Evolutionary conservation across 1,140 invertebrate genomes (phyloP).

Genomic region (Drosophila neocordata): DNA sequence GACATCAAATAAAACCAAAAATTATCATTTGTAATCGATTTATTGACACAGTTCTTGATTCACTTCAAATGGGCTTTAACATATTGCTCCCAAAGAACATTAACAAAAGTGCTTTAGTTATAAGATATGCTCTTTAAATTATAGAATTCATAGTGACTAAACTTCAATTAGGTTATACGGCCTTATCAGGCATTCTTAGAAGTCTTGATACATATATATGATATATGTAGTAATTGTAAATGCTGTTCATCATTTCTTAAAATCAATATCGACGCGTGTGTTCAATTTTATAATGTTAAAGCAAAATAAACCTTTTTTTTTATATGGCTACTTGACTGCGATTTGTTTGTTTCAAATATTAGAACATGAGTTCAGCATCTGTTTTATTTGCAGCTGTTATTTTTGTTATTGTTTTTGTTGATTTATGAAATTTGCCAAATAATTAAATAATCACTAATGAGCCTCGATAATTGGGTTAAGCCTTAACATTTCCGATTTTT

Average conservation of each 20-base stretch:
- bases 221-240: too few species aligned
- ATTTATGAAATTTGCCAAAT: constrained; percentile 56
- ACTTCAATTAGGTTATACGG: background rate
- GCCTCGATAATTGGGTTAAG: constrained; percentile 71
- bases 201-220: background rate
- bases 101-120: background rate
- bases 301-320: constrained; percentile 10
- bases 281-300: constrained; percentile 22
- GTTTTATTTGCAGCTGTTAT: background rate
- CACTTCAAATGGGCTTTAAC: too few species aligned
- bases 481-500: constrained; percentile 47
- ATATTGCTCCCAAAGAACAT: too few species aligned
- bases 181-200: background rate
- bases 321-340: constrained; percentile 26
- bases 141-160: background rate
- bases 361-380: constrained; percentile 49
- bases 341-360: constrained; percentile 60
- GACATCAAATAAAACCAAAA: too few species aligned
- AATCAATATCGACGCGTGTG: constrained; percentile 26
- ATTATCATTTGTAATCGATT: too few species aligned
- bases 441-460: constrained; percentile 78
- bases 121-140: background rate
- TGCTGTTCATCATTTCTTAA: background rate
- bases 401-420: constrained; percentile 22
- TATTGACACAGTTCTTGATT: too few species aligned